These are phyloP conservation scores for Dromius quadrimaculatus DNA, from an alignment of 2,888 invertebrate species.

Conservation along the genomic window DNA sequence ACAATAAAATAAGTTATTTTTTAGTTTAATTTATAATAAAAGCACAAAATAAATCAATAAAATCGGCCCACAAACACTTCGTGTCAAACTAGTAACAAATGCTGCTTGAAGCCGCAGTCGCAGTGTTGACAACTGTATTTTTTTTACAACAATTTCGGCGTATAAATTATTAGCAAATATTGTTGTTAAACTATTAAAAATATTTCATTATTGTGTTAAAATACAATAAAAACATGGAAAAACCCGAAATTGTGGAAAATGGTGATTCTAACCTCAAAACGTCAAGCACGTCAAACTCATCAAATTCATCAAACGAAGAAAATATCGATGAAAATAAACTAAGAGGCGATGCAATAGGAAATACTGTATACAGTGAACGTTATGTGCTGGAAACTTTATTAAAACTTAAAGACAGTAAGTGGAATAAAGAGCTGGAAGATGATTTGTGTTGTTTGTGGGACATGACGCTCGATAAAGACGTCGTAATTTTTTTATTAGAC, in stretches of 20 bases:
- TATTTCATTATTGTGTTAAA: neutral
- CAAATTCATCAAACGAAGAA: neutral
- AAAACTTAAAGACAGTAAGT: conserved; percentile 72
- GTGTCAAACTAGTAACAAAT: no score
- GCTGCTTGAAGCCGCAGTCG: no score
- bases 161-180: no score
- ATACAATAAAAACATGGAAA: neutral
- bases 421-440: conserved; percentile 75
- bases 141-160: no score
- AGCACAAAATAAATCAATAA: no score
- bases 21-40: no score
- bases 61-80: no score
- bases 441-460: conserved; percentile 87
- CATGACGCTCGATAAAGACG: conserved; percentile 84
- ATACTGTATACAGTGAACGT: conserved; percentile 83
- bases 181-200: no score
- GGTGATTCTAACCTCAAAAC: conserved; percentile 25
- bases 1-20: neutral
- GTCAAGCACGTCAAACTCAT: neutral
- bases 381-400: conserved; percentile 79
- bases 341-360: conserved; percentile 83
- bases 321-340: conserved; percentile 65
- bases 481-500: conserved; percentile 77
- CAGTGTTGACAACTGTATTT: no score
- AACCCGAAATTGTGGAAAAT: neutral